Base-by-base conservation (phyloP, 2,888 invertebrate genomes). In the Cecidostiba fungosa region DNA sequence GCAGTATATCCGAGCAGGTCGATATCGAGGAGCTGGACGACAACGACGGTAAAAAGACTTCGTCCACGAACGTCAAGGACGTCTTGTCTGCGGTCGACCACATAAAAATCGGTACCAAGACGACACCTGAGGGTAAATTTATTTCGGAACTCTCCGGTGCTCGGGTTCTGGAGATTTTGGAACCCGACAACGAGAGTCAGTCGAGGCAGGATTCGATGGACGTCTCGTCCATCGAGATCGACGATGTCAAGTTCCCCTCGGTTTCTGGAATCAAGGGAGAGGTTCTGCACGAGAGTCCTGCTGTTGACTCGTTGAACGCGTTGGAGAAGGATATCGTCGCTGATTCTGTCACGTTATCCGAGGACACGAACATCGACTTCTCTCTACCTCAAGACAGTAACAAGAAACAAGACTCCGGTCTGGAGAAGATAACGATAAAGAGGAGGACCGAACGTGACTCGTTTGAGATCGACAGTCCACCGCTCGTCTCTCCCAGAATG, bases 1-100 rank as follows among this genome's bases (percentile, higher is more conserved):
- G 92, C 72, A 93, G 92, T 80, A 91, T 92, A 54, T 92, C 93
- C 1, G 93, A 93, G 43, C 91, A 92, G 47, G 84, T 92, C 10
- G 92, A 92, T 29, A 85, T 92, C 4, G 92, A 92, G 81, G 91
- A 91, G 36, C 86, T 91, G 14, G 91, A 91, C 10, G 80, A 82
- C 29, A 23, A 43, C 19, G 77, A 72, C 0, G 59, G 36, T 43
- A 32, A 69, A 12, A 82, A 82, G 66, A 14, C 26, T 12, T 62
- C 77, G 12, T 23, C 19, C 10, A 0, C 50, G 19, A 54, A 72
- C 36, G 43, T 77, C 16, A 77, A 43, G 26, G 86, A 82, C 12
- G 43, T 47, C 14, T 59, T 82, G 26, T 43, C 83, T 3, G 69
- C 73, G 1, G 8, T 84, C 2, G 82, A 43, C 0, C 70, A 76